These are phyloP conservation scores for Vicugna pacos DNA, from an alignment of 2,113 vertebrate genomes.

Conservation along the genomic window DNA sequence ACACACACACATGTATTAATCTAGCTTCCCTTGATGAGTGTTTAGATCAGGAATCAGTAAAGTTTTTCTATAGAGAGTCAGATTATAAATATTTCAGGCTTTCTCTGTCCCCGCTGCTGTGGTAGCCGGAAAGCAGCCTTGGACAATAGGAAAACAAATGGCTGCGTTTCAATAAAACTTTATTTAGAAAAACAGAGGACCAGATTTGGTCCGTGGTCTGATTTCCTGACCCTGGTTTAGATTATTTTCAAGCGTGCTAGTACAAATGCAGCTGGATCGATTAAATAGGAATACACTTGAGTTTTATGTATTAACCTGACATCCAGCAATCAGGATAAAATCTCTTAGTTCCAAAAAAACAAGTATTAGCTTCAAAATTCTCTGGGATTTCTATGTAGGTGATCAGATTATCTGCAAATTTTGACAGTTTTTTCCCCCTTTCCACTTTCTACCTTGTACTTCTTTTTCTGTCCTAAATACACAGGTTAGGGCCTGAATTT, in stretches of 20 bases:
- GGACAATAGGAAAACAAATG: not conserved
- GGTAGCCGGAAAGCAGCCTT: accelerated
- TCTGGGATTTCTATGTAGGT: not conserved
- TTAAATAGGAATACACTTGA: not conserved
- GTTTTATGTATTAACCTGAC: not conserved
- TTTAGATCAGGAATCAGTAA: not conserved
- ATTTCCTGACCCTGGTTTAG: not conserved
- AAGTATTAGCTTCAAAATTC: not conserved
- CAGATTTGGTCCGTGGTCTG: not conserved
- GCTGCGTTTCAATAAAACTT: not conserved
- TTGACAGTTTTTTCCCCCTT: not conserved
- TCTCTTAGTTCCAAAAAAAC: not conserved
- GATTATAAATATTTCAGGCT: not conserved
- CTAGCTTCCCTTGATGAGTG: not conserved
- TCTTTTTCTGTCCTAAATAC: not conserved
- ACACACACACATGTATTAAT: not conserved
- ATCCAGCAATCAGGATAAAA: not conserved
- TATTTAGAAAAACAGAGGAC: not conserved
- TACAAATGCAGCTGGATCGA: not conserved
- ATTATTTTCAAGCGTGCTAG: not conserved
- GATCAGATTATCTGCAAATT: not conserved
- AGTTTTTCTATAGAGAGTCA: not conserved
- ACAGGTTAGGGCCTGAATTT: no score
- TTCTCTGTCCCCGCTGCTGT: not conserved
- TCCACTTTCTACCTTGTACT: not conserved